phyloP scores from a whole-genome alignment of 2,113 vertebrate species.

The Cnemophilus loriae region DNA sequence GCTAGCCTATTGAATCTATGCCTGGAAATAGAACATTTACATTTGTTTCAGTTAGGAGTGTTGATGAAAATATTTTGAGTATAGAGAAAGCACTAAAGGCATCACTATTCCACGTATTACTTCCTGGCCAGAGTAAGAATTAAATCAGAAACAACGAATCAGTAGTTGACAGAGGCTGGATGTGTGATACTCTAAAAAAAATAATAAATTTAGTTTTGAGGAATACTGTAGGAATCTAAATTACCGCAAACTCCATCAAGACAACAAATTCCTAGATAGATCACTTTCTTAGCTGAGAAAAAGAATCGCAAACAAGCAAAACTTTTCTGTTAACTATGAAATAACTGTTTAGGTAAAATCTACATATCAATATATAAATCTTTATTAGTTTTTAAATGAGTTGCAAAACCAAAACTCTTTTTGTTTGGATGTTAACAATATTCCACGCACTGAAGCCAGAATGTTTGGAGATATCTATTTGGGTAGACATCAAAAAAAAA shows the following conservation, averaged over 20 bases:
- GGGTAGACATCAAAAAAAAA: background rate
- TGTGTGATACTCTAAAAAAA: background rate
- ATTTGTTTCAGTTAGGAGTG: background rate
- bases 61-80: background rate
- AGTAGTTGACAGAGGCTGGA: background rate
- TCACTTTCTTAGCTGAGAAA: background rate
- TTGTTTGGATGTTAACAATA: background rate
- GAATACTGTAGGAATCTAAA: accelerated
- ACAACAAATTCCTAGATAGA: background rate
- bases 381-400: background rate
- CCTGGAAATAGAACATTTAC: background rate
- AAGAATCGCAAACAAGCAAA: background rate
- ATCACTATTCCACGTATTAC: background rate
- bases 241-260: background rate
- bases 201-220: background rate
- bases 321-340: background rate
- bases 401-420: background rate
- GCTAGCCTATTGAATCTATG: background rate
- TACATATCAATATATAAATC: background rate
- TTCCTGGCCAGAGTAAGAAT: background rate
- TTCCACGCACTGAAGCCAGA: accelerated
- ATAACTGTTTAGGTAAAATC: background rate
- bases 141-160: background rate
- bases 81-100: background rate
- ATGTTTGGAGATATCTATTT: background rate